A percentile compares a stretch with the other conserved stretches of the same genome.
These are phyloP conservation scores for Anastrepha obliqua DNA, from an alignment of 1,140 invertebrate species.

Conservation along the genomic window DNA sequence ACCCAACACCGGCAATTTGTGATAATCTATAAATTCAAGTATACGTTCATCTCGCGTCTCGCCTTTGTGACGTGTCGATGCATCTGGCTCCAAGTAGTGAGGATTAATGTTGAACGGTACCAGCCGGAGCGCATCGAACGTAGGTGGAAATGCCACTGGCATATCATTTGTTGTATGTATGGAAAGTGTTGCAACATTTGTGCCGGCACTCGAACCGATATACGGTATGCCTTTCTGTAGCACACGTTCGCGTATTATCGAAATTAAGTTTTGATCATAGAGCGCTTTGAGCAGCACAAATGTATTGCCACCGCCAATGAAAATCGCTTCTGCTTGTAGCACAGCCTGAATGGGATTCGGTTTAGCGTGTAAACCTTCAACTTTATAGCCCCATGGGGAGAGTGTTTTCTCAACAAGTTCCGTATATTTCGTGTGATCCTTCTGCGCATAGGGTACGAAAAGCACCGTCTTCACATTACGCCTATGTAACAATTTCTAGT, in stretches of 20 bases:
- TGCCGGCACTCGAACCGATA: slow-evolving; percentile 88
- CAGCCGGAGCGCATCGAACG: slow-evolving; percentile 83
- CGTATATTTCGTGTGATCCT: slow-evolving; percentile 81
- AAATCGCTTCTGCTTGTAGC: slow-evolving; percentile 81
- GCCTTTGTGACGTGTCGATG: slow-evolving; percentile 82
- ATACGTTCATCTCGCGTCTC: slow-evolving; percentile 85
- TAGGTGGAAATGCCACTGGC: slow-evolving; percentile 87
- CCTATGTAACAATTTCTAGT: slow-evolving; percentile 74
- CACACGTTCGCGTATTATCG: slow-evolving; percentile 80
- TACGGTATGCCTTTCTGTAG: slow-evolving; percentile 82
- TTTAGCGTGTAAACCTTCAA: slow-evolving; percentile 80
- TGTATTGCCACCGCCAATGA: slow-evolving; percentile 88
- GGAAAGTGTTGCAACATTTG: slow-evolving; percentile 86
- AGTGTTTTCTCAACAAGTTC: slow-evolving; percentile 79
- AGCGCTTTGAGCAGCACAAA: slow-evolving; percentile 83
- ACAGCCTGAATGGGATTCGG: slow-evolving; percentile 77
- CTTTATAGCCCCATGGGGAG: slow-evolving; percentile 79
- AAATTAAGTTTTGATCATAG: slow-evolving; percentile 82
- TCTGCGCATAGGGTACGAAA: slow-evolving; percentile 86
- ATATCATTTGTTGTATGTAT: slow-evolving; percentile 91
- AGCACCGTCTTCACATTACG: slow-evolving; percentile 80
- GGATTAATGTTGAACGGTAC: slow-evolving; percentile 92
- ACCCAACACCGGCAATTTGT: slow-evolving; percentile 79
- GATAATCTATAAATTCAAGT: slow-evolving; percentile 80
- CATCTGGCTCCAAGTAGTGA: slow-evolving; percentile 84